Percentiles rank a stretch among this genome's conserved stretches.
phyloP scores from a whole-genome alignment of 2,113 vertebrate species.

The Ascaphus truei region DNA sequence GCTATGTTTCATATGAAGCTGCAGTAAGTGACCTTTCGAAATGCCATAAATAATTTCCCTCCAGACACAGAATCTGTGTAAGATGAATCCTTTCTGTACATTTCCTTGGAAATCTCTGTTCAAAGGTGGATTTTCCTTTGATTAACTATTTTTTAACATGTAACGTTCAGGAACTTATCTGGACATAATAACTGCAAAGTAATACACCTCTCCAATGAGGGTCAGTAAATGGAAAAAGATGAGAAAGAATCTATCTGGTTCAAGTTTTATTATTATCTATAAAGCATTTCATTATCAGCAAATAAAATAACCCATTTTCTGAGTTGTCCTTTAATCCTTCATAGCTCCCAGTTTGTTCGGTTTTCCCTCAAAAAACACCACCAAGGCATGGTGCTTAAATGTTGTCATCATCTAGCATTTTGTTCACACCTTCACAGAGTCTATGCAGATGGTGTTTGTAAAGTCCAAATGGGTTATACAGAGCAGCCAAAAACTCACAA shows the following conservation, averaged over 20 bases:
- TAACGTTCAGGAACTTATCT: neutral
- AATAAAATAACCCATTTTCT: conserved; percentile 24
- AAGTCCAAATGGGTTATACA: conserved; percentile 77
- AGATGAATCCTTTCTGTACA: too few relatives aligned
- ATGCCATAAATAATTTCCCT: neutral
- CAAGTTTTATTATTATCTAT: conserved; percentile 41
- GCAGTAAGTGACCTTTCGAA: neutral
- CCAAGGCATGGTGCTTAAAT: conserved; percentile 56
- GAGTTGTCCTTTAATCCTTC: conserved; percentile 56
- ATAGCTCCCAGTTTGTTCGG: conserved; percentile 42
- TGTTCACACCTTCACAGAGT: conserved; percentile 79
- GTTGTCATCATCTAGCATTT: conserved; percentile 81
- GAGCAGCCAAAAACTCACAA: conserved; percentile 77
- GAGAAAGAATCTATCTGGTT: conserved; percentile 37
- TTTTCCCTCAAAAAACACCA: conserved; percentile 42
- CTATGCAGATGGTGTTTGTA: conserved; percentile 75
- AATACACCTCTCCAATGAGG: neutral
- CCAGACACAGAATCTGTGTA: neutral
- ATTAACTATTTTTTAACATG: neutral
- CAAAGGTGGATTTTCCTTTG: conserved; percentile 2
- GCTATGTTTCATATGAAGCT: neutral
- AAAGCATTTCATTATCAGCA: too few relatives aligned
- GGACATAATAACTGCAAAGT: neutral
- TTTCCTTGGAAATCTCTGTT: conserved; percentile 28
- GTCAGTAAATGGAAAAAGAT: conserved; percentile 36